Evolutionary conservation across 2,797 vertebrate genomes (phyloP).

Genomic region (Muscicapa comitata): DNA sequence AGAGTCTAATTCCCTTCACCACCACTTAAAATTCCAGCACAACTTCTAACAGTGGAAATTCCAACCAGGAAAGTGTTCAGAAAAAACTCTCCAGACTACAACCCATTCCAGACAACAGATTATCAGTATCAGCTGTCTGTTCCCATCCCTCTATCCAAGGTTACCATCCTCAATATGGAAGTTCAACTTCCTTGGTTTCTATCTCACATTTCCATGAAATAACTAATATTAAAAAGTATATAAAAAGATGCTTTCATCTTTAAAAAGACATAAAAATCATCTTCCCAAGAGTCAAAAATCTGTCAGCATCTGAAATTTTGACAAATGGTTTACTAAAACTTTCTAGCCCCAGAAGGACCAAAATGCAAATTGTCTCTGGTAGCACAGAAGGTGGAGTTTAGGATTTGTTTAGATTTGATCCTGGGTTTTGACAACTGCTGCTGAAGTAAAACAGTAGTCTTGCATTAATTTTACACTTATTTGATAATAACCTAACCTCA

Average conservation of each 20-base stretch:
- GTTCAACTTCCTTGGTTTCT: not conserved
- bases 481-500: not conserved
- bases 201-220: not conserved
- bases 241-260: not conserved
- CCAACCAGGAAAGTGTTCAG: not conserved
- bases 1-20: not conserved
- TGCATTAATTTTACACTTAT: not conserved
- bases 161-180: not conserved
- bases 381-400: not conserved
- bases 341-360: not conserved
- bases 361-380: not conserved
- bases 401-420: not conserved
- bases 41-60: not conserved
- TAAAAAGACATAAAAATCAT: not conserved
- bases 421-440: not conserved
- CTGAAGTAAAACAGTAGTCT: not conserved
- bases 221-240: not conserved
- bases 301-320: not conserved
- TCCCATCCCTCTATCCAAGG: not conserved
- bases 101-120: not conserved
- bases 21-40: not conserved
- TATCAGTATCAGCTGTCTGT: not conserved
- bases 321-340: not conserved
- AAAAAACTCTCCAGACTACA: not conserved
- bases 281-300: not conserved